Percentiles rank a stretch among this genome's conserved stretches.
Conservation (phyloP, 2,113 vertebrate genomes). For the Rhagologus leucostigma region DNA sequence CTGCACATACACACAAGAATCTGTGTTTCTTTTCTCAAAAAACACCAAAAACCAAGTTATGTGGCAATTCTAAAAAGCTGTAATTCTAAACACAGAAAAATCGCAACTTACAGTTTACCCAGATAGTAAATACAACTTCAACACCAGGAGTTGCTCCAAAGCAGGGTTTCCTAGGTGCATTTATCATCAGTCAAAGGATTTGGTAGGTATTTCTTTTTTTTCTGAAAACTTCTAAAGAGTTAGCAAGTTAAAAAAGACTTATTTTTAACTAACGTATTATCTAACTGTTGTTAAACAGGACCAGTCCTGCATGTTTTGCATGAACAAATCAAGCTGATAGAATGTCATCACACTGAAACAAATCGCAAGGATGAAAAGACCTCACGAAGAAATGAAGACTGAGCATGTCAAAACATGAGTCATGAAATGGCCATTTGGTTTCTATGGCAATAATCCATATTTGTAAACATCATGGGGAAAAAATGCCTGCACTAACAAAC, state of each 20-base stretch:
- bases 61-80: no score
- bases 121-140: not conserved
- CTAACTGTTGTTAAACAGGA: not conserved
- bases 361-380: not conserved
- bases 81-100: not conserved
- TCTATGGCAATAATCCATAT: conserved; percentile 2
- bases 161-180: not conserved
- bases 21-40: not conserved
- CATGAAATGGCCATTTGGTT: not conserved
- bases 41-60: not conserved
- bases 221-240: not conserved
- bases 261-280: not conserved
- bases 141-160: not conserved
- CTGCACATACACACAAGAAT: not conserved
- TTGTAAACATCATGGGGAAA: not conserved
- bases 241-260: not conserved
- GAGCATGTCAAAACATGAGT: not conserved
- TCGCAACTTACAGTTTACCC: not conserved
- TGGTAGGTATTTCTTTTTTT: not conserved
- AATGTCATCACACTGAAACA: not conserved
- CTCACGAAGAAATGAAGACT: not conserved
- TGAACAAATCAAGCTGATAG: not conserved
- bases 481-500: not conserved
- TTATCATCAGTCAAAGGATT: not conserved
- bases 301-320: not conserved